These are phyloP conservation scores for Bombus superbus DNA, from an alignment of 1,140 invertebrate genomes.

Conservation along the genomic window DNA sequence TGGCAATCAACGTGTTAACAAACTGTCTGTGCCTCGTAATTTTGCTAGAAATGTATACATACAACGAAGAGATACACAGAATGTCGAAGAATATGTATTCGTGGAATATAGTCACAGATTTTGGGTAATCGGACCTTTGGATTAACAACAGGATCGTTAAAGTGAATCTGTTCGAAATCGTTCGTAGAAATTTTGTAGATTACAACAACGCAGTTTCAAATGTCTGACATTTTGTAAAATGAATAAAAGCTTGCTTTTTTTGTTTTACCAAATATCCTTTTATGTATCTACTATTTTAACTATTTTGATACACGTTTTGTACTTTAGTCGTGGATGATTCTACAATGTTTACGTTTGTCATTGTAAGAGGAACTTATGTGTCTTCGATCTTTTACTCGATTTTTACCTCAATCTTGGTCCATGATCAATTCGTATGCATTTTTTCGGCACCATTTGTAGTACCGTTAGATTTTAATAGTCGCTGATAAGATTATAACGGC, in stretches of 20 bases:
- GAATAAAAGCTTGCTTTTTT: neutral
- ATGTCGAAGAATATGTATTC: neutral
- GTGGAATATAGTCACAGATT: neutral
- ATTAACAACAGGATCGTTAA: neutral
- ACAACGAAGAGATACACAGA: neutral
- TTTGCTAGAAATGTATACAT: neutral
- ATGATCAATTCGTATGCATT: neutral
- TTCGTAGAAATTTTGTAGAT: neutral
- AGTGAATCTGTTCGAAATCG: neutral
- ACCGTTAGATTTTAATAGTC: neutral
- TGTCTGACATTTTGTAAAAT: no score
- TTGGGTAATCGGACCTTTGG: conserved; percentile 8
- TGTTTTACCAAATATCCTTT: neutral
- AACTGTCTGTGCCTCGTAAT: neutral
- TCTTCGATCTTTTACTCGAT: neutral
- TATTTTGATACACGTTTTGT: neutral
- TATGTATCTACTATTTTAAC: neutral
- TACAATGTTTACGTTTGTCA: conserved; percentile 8
- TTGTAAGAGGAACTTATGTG: neutral
- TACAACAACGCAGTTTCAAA: neutral
- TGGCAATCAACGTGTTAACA: neutral
- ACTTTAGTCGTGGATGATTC: neutral
- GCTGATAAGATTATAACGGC: neutral
- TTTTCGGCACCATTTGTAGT: neutral
- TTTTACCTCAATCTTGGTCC: neutral